Evolutionary conservation across 2,113 vertebrate genomes (phyloP), one percentile per base, ranked within the genome.

Genomic region (Sylvia atricapilla): DNA sequence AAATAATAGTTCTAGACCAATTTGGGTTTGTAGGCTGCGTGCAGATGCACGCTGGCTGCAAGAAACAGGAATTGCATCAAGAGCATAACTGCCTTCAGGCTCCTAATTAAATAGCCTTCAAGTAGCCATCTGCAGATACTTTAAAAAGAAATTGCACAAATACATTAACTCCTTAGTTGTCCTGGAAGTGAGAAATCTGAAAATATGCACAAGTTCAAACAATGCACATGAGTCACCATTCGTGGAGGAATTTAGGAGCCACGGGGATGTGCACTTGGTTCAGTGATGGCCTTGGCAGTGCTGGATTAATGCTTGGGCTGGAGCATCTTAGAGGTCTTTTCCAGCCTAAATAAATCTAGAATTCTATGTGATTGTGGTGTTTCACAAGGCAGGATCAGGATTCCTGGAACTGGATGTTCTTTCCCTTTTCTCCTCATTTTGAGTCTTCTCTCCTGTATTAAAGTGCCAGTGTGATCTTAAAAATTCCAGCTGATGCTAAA

Each of bases 51-150:
- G 91, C 93, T 87, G 82, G 66, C 75, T 77, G 59, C 86, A 63
- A 35, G 69, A 86, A 39, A 0, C 76, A 90, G 64, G 68, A 66
- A 56, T 91, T 72, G 23, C 60, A 78, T 91, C 69, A 78, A 67
- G 60, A 90, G 55, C 62, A 3, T 35, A 59, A 46, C 76, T 94
- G 91, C 95, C 95, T 94, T 84, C 93, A 76, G 93, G 95, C 89
- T 84, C 8, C 80, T 91, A 30, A 77, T 93, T 91, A 79, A 97
- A 89, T 89, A 84, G 89, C 91, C 94, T 91, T 91, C 47, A 89
- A 95, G 93, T 91, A 92, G 84, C 95, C 93, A 89, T 95, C 90
- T 95, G 94, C 77, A 92, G 94, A 35, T 43, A 39, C 60, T 84
- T 80, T 17, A 46, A 52, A 69, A 90, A 47, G 33, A 60, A 92